Percentiles rank a stretch among this genome's conserved stretches.
phyloP scores from a whole-genome alignment of 2,113 vertebrate genomes.

The Phoxinus phoxinus region DNA sequence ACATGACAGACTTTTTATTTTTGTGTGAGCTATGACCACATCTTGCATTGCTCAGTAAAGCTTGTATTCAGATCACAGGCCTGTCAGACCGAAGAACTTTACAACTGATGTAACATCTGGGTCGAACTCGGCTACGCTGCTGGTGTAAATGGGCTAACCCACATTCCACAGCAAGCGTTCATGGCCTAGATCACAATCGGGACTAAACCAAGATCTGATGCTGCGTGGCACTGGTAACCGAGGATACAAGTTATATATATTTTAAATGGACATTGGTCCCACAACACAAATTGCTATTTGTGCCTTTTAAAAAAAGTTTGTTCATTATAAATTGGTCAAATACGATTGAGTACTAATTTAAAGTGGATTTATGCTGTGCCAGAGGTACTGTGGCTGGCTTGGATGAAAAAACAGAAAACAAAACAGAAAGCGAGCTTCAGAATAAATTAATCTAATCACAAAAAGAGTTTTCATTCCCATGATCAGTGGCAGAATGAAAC shows the following conservation, averaged over 20 bases:
- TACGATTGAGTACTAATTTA: neutral
- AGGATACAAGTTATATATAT: neutral
- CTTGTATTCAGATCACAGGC: constrained; percentile 10
- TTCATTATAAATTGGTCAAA: neutral
- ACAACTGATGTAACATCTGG: constrained; percentile 40
- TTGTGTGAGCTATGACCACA: too few relatives aligned
- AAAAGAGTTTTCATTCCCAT: neutral
- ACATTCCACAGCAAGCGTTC: constrained; percentile 18
- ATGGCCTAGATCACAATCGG: constrained; percentile 33
- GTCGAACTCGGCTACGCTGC: constrained; percentile 3
- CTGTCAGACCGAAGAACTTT: neutral
- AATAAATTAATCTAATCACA: neutral
- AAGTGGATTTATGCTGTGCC: neutral
- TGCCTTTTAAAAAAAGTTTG: neutral
- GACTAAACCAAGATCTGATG: constrained; percentile 9
- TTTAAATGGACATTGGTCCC: neutral
- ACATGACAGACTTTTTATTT: neutral
- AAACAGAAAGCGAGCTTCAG: neutral
- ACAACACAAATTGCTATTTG: neutral
- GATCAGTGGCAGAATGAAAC: neutral
- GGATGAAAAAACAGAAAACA: neutral
- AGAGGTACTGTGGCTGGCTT: neutral
- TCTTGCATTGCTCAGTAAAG: neutral
- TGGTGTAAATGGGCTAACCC: constrained; percentile 30
- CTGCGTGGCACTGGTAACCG: neutral